Evolutionary conservation across 2,888 invertebrate genomes (phyloP).

Genomic region (Glaucopsyche alexis): DNA sequence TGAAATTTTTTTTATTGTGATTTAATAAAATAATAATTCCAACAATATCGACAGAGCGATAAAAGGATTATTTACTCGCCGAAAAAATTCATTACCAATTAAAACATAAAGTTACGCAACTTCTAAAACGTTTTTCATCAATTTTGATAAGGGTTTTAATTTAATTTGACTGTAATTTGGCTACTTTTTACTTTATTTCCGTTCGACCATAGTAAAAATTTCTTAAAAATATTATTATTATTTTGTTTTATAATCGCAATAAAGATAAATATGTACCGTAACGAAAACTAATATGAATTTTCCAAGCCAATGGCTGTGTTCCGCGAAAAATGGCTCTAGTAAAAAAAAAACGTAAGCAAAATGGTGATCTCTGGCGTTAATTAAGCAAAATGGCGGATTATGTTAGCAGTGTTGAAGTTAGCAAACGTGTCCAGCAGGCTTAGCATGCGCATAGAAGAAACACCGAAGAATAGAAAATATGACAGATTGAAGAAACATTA

Average conservation of each 20-base stretch:
- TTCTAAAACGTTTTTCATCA: neutral
- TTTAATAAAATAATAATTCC: neutral
- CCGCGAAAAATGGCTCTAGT: too few species aligned
- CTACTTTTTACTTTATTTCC: neutral
- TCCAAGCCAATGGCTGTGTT: too few species aligned
- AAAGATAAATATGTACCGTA: too few species aligned
- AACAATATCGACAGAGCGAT: neutral
- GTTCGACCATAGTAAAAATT: neutral
- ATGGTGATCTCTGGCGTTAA: too few species aligned
- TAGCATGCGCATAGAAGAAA: too few species aligned
- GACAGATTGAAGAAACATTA: too few species aligned
- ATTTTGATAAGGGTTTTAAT: neutral
- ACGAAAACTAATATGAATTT: too few species aligned
- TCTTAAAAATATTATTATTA: neutral
- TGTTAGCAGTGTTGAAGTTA: too few species aligned
- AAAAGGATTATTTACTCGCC: neutral
- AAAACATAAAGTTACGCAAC: conserved; percentile 4
- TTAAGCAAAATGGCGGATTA: too few species aligned
- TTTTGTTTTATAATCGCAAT: neutral
- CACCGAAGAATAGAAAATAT: too few species aligned
- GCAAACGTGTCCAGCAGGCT: too few species aligned
- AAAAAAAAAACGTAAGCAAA: too few species aligned
- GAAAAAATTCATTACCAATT: neutral
- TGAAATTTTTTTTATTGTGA: neutral
- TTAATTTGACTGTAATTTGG: conserved; percentile 2